Percentiles rank a stretch among this genome's conserved stretches.
Evolutionary conservation across 2,113 vertebrate species (phyloP).

Genomic region (Rousettus leschenaultii): DNA sequence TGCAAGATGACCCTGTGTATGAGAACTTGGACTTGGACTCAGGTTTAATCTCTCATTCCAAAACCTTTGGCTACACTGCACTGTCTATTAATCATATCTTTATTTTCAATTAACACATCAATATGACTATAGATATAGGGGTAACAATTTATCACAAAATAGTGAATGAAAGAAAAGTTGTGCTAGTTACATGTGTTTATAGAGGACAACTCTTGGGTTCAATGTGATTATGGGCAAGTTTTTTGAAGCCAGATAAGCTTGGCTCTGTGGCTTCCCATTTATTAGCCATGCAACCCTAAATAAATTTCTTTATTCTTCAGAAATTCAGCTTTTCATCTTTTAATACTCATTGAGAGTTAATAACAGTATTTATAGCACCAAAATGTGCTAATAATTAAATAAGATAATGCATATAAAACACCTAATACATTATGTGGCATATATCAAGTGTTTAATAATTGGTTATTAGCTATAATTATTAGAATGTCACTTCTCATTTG

Average conservation of each 20-base stretch:
- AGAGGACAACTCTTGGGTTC: neutral
- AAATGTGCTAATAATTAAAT: neutral
- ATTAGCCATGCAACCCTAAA: neutral
- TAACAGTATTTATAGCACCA: neutral
- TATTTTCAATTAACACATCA: neutral
- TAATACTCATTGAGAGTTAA: neutral
- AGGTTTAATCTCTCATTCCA: neutral
- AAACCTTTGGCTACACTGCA: neutral
- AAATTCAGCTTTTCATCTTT: neutral
- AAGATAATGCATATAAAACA: neutral
- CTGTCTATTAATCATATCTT: neutral
- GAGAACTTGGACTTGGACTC: neutral
- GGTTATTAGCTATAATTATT: neutral
- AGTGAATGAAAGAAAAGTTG: neutral
- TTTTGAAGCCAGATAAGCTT: neutral
- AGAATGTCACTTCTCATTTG: neutral
- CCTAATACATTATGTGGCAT: neutral
- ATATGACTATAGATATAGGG: neutral
- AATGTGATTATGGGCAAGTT: neutral
- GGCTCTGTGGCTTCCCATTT: neutral
- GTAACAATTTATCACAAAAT: neutral
- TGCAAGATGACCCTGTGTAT: neutral
- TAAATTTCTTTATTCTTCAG: neutral
- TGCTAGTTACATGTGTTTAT: neutral
- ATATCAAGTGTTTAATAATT: neutral